phyloP scores from a whole-genome alignment of 2,888 invertebrate species.

The Saturnia japonica region DNA sequence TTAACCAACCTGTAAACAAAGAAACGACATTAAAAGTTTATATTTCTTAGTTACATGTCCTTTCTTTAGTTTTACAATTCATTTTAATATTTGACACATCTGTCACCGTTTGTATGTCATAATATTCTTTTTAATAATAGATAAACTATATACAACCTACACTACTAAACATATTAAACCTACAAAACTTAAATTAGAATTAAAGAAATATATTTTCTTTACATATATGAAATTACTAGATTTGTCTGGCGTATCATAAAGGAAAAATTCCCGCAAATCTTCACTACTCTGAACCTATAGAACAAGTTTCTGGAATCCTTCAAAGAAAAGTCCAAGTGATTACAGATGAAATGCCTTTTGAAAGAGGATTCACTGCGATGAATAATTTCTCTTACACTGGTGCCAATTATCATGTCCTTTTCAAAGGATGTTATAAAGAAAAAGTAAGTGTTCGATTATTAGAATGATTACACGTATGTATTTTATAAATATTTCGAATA shows the following conservation, averaged over 20 bases:
- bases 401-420: constrained; percentile 49
- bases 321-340: constrained; percentile 45
- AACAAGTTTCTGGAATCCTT: constrained; percentile 37
- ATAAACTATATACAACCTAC: too few species aligned
- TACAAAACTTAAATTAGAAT: too few species aligned
- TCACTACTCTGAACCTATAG: constrained; percentile 42
- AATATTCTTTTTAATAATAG: too few species aligned
- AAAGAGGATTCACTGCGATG: constrained; percentile 44
- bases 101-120: too few species aligned
- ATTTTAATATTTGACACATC: too few species aligned
- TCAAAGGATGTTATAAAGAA: constrained; percentile 54
- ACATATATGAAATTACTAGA: constrained; percentile 38
- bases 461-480: background rate
- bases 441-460: constrained; percentile 41
- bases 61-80: too few species aligned
- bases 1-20: too few species aligned
- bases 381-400: constrained; percentile 56
- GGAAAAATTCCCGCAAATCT: constrained; percentile 51
- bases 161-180: too few species aligned
- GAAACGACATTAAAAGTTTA: too few species aligned
- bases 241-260: constrained; percentile 47
- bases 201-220: too few species aligned
- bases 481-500: background rate
- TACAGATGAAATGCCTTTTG: constrained; percentile 38
- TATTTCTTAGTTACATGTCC: too few species aligned